A percentile compares a stretch with the other conserved stretches of the same genome.
These are phyloP conservation scores for Drosophila kurseongensis DNA, from an alignment of 1,140 invertebrate species.

Conservation along the genomic window DNA sequence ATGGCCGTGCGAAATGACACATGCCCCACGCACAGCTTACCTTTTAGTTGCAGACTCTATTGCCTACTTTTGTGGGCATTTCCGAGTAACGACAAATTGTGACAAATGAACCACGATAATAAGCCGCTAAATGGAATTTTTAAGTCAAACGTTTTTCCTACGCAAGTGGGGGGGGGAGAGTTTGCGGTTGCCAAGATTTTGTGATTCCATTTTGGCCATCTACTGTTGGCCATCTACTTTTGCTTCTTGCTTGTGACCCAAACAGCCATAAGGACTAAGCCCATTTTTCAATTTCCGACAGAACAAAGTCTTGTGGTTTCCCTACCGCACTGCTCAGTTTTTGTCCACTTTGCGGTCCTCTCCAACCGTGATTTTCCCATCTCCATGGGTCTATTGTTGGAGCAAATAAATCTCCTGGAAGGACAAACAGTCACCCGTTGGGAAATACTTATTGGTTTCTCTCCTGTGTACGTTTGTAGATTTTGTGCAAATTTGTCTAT, in stretches of 20 bases:
- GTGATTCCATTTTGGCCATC: constrained; percentile 11
- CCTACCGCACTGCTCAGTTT: constrained; percentile 1
- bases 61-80: constrained; percentile 6
- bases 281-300: constrained; percentile 79
- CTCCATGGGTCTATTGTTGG: constrained; percentile 29
- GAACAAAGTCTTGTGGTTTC: constrained; percentile 60
- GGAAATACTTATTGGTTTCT: constrained; percentile 27
- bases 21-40: constrained; percentile 2
- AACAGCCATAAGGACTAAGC: constrained; percentile 42
- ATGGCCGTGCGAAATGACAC: constrained; percentile 15
- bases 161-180: not conserved
- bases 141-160: constrained; percentile 32
- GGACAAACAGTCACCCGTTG: constrained; percentile 29
- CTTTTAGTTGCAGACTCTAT: constrained; percentile 5
- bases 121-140: constrained; percentile 59
- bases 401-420: constrained; percentile 45
- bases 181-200: constrained; percentile 62
- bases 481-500: constrained; percentile 30
- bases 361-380: not conserved
- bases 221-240: constrained; percentile 21
- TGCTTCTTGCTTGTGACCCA: constrained; percentile 35
- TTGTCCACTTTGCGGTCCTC: constrained; percentile 13
- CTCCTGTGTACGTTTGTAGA: not conserved
- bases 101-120: constrained; percentile 57
- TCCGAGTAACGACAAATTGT: constrained; percentile 53